Percentiles rank a stretch among this genome's conserved stretches.
phyloP scores from a whole-genome alignment of 2,888 invertebrate species.

The Melolontha melolontha region DNA sequence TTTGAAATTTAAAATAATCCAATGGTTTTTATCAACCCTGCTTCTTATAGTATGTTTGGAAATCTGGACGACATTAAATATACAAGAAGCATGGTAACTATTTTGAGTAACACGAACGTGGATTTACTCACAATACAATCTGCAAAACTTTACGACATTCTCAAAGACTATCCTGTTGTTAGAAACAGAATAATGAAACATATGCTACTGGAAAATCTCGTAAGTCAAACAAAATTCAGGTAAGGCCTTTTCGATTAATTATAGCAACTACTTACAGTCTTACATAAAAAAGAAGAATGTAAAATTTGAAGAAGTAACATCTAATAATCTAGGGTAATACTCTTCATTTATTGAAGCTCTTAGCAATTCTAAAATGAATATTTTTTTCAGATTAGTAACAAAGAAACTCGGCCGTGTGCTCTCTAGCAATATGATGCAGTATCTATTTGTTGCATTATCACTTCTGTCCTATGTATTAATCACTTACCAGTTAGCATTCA shows the following conservation, averaged over 20 bases:
- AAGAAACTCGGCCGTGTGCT: slow-evolving; percentile 21
- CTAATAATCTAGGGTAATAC: no score
- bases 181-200: slow-evolving; percentile 39
- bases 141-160: slow-evolving; percentile 37
- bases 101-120: slow-evolving; percentile 28
- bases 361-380: no score
- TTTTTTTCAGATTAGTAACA: slow-evolving; percentile 19
- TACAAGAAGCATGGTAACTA: slow-evolving; percentile 36
- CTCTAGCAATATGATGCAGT: slow-evolving; percentile 23
- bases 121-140: slow-evolving; percentile 29
- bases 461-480: slow-evolving; percentile 44
- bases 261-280: slow-evolving; percentile 7
- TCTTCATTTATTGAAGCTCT: no score
- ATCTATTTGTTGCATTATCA: slow-evolving; percentile 41
- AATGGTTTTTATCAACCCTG: no score
- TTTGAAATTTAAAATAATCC: no score
- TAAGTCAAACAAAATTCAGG: slow-evolving; percentile 20
- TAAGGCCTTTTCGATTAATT: background rate
- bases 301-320: background rate
- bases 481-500: slow-evolving; percentile 46
- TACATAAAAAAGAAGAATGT: slow-evolving; percentile 13
- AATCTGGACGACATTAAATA: slow-evolving; percentile 33
- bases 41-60: slow-evolving; percentile 31
- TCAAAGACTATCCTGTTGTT: slow-evolving; percentile 46
- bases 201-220: slow-evolving; percentile 45